A percentile compares a stretch with the other conserved stretches of the same genome.
Evolutionary conservation across 2,797 vertebrate genomes (phyloP).

Genomic region (Acanthurus leucopareius): DNA sequence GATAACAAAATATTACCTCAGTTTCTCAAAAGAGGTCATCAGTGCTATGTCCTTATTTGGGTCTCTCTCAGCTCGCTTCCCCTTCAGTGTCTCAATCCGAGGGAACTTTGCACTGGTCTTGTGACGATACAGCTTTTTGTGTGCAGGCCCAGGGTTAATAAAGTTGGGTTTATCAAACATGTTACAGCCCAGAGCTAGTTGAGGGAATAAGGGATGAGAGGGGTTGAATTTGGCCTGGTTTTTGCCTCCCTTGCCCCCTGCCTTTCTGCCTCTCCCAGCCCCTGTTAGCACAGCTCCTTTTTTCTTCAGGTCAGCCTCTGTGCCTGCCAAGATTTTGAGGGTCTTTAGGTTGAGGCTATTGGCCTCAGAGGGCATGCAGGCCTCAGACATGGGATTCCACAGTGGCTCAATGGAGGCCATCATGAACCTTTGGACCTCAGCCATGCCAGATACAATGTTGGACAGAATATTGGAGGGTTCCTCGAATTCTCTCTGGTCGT

Average conservation of each 20-base stretch:
- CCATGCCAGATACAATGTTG: constrained; percentile 99
- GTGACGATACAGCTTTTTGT: constrained; percentile 99
- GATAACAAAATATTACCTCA: constrained; percentile 99
- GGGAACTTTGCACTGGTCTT: constrained; percentile 98
- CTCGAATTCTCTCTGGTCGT: constrained; percentile 98
- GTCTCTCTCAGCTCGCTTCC: constrained; percentile 93
- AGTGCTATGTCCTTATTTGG: constrained; percentile 96
- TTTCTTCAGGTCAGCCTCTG: constrained; percentile 95
- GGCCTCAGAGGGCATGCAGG: constrained; percentile 93
- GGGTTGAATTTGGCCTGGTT: constrained; percentile 90
- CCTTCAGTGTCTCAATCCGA: constrained; percentile 97
- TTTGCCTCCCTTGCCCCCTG: constrained; percentile 92
- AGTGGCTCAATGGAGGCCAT: constrained; percentile 99
- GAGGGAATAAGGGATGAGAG: constrained; percentile 89
- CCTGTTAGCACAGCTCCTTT: constrained; percentile 88
- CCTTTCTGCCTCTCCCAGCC: constrained; percentile 91
- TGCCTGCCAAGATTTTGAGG: constrained; percentile 97
- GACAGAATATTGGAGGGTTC: constrained; percentile 99
- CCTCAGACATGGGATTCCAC: constrained; percentile 93
- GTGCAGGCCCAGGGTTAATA: constrained; percentile 96
- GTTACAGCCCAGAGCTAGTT: constrained; percentile 90
- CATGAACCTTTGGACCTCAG: constrained; percentile 99
- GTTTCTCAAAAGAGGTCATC: constrained; percentile 99
- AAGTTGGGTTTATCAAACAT: constrained; percentile 98
- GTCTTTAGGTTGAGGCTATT: constrained; percentile 99